These are phyloP conservation scores for Bradypodion pumilum DNA, from an alignment of 2,797 vertebrate genomes.

Conservation along the genomic window DNA sequence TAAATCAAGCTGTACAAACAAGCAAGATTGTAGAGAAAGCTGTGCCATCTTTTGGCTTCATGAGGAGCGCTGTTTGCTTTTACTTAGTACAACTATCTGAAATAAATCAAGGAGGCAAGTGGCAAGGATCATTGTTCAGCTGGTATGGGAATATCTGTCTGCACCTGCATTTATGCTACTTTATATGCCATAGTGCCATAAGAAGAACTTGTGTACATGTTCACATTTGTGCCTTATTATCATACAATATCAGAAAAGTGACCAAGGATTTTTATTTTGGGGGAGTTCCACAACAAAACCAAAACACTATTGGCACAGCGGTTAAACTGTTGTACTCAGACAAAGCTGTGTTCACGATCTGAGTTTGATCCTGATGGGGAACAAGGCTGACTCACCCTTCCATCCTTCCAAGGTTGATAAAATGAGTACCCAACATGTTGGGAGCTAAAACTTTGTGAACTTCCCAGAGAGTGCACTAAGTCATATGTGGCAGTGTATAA, in stretches of 20 bases:
- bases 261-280: background rate
- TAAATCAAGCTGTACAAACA: background rate
- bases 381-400: too few species aligned
- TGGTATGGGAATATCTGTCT: too few species aligned
- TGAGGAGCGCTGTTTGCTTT: background rate
- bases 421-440: too few species aligned
- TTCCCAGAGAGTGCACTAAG: too few species aligned
- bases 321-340: too few species aligned
- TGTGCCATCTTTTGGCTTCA: background rate
- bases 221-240: background rate
- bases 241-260: background rate
- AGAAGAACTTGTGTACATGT: background rate
- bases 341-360: too few species aligned
- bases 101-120: background rate
- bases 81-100: background rate
- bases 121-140: background rate
- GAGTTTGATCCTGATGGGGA: too few species aligned
- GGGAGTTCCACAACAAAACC: background rate
- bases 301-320: background rate
- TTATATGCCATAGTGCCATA: background rate
- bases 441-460: too few species aligned
- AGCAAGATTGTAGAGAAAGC: background rate
- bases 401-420: too few species aligned
- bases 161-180: background rate
- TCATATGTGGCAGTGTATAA: too few species aligned